These are phyloP conservation scores for Coendou prehensilis DNA, from an alignment of 2,797 vertebrate species.

Conservation along the genomic window DNA sequence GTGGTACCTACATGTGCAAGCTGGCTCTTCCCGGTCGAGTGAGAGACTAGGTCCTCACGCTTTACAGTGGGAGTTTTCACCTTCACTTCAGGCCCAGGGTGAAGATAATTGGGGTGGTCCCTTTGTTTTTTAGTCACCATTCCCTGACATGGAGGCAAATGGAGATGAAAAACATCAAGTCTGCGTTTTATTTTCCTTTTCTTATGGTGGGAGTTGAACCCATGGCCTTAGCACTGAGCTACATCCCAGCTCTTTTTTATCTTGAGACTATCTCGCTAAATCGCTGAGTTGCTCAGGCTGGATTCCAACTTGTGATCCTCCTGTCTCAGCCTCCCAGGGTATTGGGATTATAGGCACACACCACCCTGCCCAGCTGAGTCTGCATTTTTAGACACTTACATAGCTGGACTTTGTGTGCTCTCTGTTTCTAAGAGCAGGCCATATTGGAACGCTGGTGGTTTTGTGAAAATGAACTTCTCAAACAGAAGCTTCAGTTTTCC, in stretches of 20 bases:
- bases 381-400: constrained; percentile 50
- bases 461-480: constrained; percentile 58
- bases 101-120: constrained; percentile 25
- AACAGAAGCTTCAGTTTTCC: constrained; percentile 33
- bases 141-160: constrained; percentile 38
- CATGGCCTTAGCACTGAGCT: not conserved
- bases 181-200: not conserved
- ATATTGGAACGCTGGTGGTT: constrained; percentile 44
- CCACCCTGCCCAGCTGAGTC: not conserved
- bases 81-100: not conserved
- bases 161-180: constrained; percentile 55
- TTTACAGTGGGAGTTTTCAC: constrained; percentile 29
- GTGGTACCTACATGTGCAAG: not conserved
- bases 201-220: not conserved
- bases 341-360: not conserved
- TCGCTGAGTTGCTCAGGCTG: not conserved
- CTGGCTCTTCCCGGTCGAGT: not conserved
- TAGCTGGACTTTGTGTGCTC: constrained; percentile 46
- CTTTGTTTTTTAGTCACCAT: constrained; percentile 50
- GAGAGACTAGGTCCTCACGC: not conserved
- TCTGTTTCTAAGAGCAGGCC: constrained; percentile 63
- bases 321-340: not conserved
- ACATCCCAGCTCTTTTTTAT: not conserved
- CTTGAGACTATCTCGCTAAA: not conserved
- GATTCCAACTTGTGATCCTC: not conserved